phyloP scores from a whole-genome alignment of 2,888 invertebrate genomes.

The Eulithis testata region DNA sequence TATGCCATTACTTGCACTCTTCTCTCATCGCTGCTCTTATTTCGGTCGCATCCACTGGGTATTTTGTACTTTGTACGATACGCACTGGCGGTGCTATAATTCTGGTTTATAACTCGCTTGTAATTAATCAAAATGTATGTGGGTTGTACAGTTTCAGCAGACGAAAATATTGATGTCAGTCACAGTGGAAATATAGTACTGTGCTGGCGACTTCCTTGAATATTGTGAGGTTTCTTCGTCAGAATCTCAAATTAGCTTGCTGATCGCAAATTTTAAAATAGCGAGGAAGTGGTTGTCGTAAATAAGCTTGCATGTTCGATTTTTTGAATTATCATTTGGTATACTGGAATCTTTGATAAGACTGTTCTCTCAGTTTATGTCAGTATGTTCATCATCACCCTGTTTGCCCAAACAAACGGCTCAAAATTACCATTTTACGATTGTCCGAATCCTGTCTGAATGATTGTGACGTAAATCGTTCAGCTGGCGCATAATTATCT shows the following conservation, averaged over 20 bases:
- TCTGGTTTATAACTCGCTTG: constrained; percentile 20
- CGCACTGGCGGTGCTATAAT: constrained; percentile 13
- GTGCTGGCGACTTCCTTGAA: constrained; percentile 34
- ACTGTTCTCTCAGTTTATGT: constrained; percentile 24
- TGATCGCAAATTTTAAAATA: constrained; percentile 28
- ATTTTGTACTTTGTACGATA: constrained; percentile 1
- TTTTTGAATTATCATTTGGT: constrained; percentile 18
- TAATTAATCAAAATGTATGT: constrained; percentile 43
- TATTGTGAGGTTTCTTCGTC: constrained; percentile 27
- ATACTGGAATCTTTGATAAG: constrained; percentile 13
- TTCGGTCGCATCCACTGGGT: constrained; percentile 16
- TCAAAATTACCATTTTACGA: constrained; percentile 55
- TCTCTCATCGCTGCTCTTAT: constrained; percentile 9
- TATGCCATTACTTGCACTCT: constrained; percentile 23
- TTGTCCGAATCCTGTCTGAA: constrained; percentile 44
- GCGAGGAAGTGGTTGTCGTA: constrained; percentile 20
- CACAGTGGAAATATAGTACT: constrained; percentile 8
- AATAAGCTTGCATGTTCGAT: constrained; percentile 24
- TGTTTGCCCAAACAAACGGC: constrained; percentile 42
- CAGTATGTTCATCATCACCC: constrained; percentile 32
- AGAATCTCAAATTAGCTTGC: constrained; percentile 29
- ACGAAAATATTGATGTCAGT: constrained; percentile 38
- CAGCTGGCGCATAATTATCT: constrained; percentile 20
- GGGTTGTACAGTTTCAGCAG: constrained; percentile 37
- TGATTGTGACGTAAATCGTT: constrained; percentile 44